Conservation (phyloP, 2,113 vertebrate genomes). For the Bubo bubo region DNA sequence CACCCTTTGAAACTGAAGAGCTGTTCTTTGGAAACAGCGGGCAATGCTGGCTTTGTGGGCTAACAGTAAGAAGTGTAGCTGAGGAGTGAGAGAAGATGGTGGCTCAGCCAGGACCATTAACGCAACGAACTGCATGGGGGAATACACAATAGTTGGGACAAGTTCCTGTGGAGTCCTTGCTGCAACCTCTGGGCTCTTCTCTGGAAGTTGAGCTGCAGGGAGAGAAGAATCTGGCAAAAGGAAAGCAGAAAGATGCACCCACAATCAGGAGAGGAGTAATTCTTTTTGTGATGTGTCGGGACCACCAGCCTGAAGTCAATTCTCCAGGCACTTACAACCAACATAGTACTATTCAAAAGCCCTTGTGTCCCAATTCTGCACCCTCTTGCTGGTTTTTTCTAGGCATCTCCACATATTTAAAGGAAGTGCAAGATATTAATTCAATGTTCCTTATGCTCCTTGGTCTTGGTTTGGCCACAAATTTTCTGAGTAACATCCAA, state of each 20-base stretch:
- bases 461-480: neutral
- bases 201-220: neutral
- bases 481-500: neutral
- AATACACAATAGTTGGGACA: neutral
- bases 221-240: neutral
- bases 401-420: neutral
- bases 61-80: neutral
- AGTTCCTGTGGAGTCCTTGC: neutral
- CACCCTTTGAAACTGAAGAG: neutral
- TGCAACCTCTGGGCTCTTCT: neutral
- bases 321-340: neutral
- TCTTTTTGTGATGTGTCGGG: neutral
- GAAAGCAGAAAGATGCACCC: neutral
- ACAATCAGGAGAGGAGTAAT: neutral
- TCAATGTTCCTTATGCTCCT: neutral
- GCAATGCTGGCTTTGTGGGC: neutral
- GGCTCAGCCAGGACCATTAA: neutral
- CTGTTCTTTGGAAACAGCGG: neutral
- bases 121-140: neutral
- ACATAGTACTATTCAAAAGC: neutral
- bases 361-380: neutral
- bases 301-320: neutral
- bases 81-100: neutral
- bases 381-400: neutral
- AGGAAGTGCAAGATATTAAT: neutral